These are phyloP conservation scores for Dermochelys coriacea DNA, from an alignment of 2,797 vertebrate genomes.

Conservation along the genomic window DNA sequence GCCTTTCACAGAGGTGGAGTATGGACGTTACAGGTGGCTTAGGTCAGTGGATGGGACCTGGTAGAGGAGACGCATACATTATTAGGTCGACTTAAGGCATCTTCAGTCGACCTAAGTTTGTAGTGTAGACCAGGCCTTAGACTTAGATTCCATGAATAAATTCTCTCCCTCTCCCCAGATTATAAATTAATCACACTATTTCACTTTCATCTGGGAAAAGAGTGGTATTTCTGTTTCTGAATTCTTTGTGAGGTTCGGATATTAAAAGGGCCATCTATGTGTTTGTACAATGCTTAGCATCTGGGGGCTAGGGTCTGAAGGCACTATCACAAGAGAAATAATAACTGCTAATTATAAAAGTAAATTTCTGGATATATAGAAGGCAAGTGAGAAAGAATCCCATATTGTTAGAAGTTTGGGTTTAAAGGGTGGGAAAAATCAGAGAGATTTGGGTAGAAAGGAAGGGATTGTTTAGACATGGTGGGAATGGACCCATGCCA, in stretches of 20 bases:
- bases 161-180: neutral
- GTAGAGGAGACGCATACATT: too few species aligned
- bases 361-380: neutral
- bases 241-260: neutral
- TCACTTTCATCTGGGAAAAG: conserved; percentile 21
- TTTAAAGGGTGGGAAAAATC: neutral
- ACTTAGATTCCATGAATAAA: neutral
- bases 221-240: conserved; percentile 43
- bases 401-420: conserved; percentile 3
- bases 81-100: too few species aligned
- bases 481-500: neutral
- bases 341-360: conserved; percentile 48
- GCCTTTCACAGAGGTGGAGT: too few species aligned
- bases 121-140: too few species aligned
- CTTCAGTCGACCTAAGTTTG: too few species aligned
- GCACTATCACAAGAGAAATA: conserved; percentile 37
- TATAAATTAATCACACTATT: neutral
- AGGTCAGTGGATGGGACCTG: too few species aligned
- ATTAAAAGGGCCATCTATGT: conserved; percentile 29
- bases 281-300: conserved; percentile 7
- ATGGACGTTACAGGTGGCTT: too few species aligned
- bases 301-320: neutral
- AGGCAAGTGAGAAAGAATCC: conserved; percentile 2
- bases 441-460: neutral
- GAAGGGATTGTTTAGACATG: neutral